A percentile compares a stretch with the other conserved stretches of the same genome.
Evolutionary conservation across 2,888 invertebrate genomes (phyloP).

Genomic region (Melinaea marsaeus): DNA sequence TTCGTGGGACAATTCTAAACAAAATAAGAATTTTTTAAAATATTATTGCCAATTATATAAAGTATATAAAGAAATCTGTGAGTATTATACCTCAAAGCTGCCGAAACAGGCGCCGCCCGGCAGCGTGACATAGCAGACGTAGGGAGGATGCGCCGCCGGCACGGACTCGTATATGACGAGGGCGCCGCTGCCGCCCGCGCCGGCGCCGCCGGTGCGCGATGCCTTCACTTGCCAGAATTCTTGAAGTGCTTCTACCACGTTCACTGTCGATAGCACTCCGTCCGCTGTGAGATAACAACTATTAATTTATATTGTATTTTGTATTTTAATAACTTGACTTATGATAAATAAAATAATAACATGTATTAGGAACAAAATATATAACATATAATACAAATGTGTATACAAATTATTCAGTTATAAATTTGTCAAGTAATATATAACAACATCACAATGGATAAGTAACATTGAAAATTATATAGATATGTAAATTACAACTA

Average conservation of each 20-base stretch:
- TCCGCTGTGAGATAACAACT: slow-evolving; percentile 47
- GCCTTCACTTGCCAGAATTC: slow-evolving; percentile 99
- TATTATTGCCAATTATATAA: too few species aligned
- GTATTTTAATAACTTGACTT: too few species aligned
- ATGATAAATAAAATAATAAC: too few species aligned
- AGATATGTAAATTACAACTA: neutral
- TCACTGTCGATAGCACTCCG: slow-evolving; percentile 82
- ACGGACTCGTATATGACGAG: slow-evolving; percentile 97
- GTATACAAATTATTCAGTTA: too few species aligned
- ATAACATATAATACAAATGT: too few species aligned
- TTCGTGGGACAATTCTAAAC: slow-evolving; percentile 93
- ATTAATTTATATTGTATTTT: neutral
- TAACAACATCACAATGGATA: too few species aligned
- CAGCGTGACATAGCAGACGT: slow-evolving; percentile 95
- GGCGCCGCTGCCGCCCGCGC: slow-evolving; percentile 91
- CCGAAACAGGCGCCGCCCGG: slow-evolving; percentile 98
- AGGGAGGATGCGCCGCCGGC: slow-evolving; percentile 92
- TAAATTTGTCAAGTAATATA: too few species aligned
- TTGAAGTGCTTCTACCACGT: slow-evolving; percentile 96
- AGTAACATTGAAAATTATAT: neutral
- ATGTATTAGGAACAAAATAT: too few species aligned
- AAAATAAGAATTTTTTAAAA: slow-evolving; percentile 10
- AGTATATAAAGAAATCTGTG: neutral
- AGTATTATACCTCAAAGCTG: slow-evolving; percentile 87
- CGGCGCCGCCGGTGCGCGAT: slow-evolving; percentile 82